Evolutionary conservation across 2,888 invertebrate genomes (phyloP).

Genomic region (Drosophila engyochracea): DNA sequence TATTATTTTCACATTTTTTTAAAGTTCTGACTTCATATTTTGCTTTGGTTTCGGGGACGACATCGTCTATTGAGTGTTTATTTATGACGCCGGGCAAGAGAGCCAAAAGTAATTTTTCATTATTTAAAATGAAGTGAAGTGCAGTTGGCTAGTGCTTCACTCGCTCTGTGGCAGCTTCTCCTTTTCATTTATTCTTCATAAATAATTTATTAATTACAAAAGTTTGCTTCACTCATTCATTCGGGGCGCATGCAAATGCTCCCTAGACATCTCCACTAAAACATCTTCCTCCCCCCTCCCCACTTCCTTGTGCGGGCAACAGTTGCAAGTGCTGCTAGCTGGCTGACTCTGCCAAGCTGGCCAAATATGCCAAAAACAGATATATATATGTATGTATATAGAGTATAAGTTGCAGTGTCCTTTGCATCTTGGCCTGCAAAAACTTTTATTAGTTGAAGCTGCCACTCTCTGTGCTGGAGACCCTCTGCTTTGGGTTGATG

Average conservation of each 20-base stretch:
- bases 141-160: conserved; percentile 49
- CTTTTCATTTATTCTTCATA: conserved; percentile 77
- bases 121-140: conserved; percentile 78
- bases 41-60: not conserved
- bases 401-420: conserved; percentile 68
- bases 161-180: conserved; percentile 41
- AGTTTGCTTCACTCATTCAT: conserved; percentile 63
- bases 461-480: conserved; percentile 46
- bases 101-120: conserved; percentile 76
- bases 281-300: not conserved
- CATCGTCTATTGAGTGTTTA: conserved; percentile 65
- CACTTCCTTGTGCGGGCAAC: conserved; percentile 54
- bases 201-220: conserved; percentile 80
- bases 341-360: conserved; percentile 29
- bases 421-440: conserved; percentile 71
- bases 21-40: conserved; percentile 8
- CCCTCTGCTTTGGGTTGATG: conserved; percentile 40
- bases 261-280: conserved; percentile 9
- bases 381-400: not conserved
- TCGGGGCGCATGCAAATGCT: conserved; percentile 66
- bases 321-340: conserved; percentile 60
- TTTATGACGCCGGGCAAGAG: conserved; percentile 64
- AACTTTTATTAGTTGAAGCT: conserved; percentile 78
- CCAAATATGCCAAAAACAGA: conserved; percentile 67
- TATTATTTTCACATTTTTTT: conserved; percentile 8